Evolutionary conservation across 2,888 invertebrate genomes (phyloP), one percentile per base, ranked within the genome.

Genomic region (Frankliniella fusca): DNA sequence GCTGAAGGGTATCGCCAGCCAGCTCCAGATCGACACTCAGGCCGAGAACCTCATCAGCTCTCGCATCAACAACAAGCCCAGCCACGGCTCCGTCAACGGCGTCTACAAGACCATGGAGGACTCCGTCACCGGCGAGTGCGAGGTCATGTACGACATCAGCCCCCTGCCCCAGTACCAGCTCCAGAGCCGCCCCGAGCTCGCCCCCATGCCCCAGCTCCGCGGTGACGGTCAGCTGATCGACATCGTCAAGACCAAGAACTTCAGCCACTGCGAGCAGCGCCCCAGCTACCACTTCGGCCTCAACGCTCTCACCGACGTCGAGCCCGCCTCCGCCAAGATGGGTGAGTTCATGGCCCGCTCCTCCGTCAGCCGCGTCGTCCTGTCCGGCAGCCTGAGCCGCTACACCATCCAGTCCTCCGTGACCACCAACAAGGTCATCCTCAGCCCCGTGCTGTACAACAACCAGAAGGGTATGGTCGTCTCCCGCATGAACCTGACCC

Each of bases 71-170:
- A 85, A 86, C 83, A 88, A 87, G 83, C 90, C 88, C 54, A 81
- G 80, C 65, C 85, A 86, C 81, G 89, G 90, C 81, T 82, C 86
- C 18, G 87, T 88, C 23, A 91, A 90, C 85, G 93, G 91, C 8
- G 88, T 91, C 81, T 94, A 90, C 88, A 92, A 90, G 85, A 91
- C 91, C 84, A 92, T 94, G 92, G 94, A 94, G 88, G 90, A 92
- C 84, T 91, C 93, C 65, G 91, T 94, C 38, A 91, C 92, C 80
- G 94, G 94, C 80, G 91, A 91, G 87, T 93, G 93, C 85, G 93
- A 93, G 84, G 92, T 92, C n/a, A 86, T 91, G n/a, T 94, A 94
- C 87, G 90, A 93, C 80, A 90, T 94, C 80, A 90, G 90, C 18
- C 91, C 91, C 12, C 88, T 93, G 81, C 89, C 91, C 9, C 88